phyloP scores from a whole-genome alignment of 2,797 vertebrate genomes.

The Sebastes cheni region DNA sequence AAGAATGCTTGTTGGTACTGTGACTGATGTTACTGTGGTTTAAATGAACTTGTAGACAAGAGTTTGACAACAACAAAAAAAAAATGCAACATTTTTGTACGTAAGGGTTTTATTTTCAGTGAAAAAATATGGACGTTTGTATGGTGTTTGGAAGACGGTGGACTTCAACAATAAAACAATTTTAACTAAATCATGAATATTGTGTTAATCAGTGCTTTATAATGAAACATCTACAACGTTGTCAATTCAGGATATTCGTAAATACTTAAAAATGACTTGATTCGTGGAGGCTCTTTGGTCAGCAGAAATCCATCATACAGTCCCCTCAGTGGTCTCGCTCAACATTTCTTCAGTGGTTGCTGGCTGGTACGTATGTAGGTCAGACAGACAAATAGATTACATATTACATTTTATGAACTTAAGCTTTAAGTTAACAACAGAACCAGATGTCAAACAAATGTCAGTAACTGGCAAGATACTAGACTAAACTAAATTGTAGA shows the following conservation, averaged over 20 bases:
- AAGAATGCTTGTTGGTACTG: constrained; percentile 53
- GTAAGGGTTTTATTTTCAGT: constrained; percentile 73
- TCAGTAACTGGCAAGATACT: not conserved
- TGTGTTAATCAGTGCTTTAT: not conserved
- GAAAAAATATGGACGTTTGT: constrained; percentile 60
- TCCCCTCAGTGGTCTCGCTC: not conserved
- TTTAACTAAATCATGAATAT: constrained; percentile 33
- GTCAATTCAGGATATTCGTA: not conserved
- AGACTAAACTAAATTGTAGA: not conserved
- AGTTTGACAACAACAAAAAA: constrained; percentile 1
- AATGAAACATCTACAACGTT: not conserved
- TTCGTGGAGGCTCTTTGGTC: not conserved
- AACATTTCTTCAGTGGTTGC: not conserved
- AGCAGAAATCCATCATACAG: not conserved
- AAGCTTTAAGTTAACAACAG: not conserved
- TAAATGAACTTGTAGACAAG: constrained; percentile 37
- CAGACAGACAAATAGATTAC: not conserved
- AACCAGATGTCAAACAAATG: not conserved
- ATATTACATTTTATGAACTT: not conserved
- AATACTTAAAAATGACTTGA: not conserved
- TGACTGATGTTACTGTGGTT: constrained; percentile 59
- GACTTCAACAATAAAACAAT: constrained; percentile 66
- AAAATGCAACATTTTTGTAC: constrained; percentile 68
- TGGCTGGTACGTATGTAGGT: constrained; percentile 25
- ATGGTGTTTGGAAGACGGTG: constrained; percentile 51